A percentile compares a stretch with the other conserved stretches of the same genome.
Evolutionary conservation across 1,140 invertebrate species (phyloP).

Genomic region (Pseudomyrmex flavicornis): DNA sequence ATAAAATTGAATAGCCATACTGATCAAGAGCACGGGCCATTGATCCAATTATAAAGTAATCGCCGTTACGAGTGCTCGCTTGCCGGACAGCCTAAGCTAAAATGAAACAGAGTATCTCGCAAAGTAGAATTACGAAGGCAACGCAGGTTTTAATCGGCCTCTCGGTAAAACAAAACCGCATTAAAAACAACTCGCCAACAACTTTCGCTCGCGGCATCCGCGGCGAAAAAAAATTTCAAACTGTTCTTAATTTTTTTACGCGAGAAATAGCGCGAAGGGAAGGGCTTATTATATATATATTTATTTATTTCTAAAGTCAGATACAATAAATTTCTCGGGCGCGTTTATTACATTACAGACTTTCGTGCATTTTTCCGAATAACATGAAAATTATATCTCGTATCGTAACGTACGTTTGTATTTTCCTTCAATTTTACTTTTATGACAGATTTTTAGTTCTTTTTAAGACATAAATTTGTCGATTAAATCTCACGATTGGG

Average conservation of each 20-base stretch:
- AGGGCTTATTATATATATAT: no score
- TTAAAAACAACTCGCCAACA: slow-evolving; percentile 17
- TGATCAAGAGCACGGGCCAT: slow-evolving; percentile 24
- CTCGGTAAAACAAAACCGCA: slow-evolving; percentile 17
- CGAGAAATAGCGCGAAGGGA: no score
- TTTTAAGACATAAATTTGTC: background rate
- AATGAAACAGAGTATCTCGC: slow-evolving; percentile 1
- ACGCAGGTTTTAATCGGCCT: slow-evolving; percentile 28
- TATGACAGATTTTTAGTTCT: background rate
- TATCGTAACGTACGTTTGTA: background rate
- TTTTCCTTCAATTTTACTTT: no score
- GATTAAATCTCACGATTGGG: background rate
- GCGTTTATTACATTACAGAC: background rate
- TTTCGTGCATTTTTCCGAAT: background rate
- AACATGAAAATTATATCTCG: background rate
- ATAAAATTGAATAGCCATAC: slow-evolving; percentile 43
- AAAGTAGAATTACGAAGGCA: slow-evolving; percentile 20
- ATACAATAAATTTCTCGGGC: background rate
- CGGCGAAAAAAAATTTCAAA: slow-evolving; percentile 20
- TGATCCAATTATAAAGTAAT: slow-evolving; percentile 57
- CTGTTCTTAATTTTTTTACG: background rate
- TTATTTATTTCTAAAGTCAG: background rate
- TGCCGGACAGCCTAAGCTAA: slow-evolving; percentile 19
- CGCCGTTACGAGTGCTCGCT: slow-evolving; percentile 8
- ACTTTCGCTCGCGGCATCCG: background rate